A percentile compares a stretch with the other conserved stretches of the same genome.
phyloP scores from a whole-genome alignment of 2,888 invertebrate species.

The Campaea margaritaria region DNA sequence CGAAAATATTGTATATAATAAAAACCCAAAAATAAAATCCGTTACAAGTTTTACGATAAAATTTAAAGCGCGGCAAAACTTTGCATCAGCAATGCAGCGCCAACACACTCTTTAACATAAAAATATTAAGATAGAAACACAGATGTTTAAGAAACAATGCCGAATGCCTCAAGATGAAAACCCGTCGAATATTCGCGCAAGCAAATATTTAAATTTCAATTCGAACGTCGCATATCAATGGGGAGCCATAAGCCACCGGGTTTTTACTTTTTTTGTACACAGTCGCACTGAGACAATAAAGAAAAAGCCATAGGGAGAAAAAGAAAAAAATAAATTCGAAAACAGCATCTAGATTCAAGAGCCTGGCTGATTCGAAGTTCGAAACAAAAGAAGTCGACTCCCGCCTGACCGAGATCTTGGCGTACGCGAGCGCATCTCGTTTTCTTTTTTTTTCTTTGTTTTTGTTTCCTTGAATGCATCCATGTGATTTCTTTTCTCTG shows the following conservation, averaged over 20 bases:
- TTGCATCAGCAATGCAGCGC: slow-evolving; percentile 24
- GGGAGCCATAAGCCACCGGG: slow-evolving; percentile 85
- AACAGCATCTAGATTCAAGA: slow-evolving; percentile 84
- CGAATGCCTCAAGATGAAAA: slow-evolving; percentile 65
- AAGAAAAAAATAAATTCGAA: slow-evolving; percentile 69
- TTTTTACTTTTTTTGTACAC: slow-evolving; percentile 72
- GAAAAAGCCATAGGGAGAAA: slow-evolving; percentile 77
- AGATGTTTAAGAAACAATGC: slow-evolving; percentile 72
- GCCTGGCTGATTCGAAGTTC: slow-evolving; percentile 81
- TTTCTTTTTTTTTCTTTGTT: slow-evolving; percentile 61
- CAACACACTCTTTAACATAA: slow-evolving; percentile 61
- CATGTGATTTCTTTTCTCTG: slow-evolving; percentile 80
- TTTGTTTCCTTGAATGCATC: slow-evolving; percentile 71
- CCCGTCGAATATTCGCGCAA: slow-evolving; percentile 73
- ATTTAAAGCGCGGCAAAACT: slow-evolving; percentile 17
- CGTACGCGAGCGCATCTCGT: slow-evolving; percentile 79
- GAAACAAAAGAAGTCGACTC: slow-evolving; percentile 83
- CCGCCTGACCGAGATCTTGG: slow-evolving; percentile 84
- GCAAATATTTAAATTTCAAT: slow-evolving; percentile 86
- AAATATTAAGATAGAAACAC: slow-evolving; percentile 80
- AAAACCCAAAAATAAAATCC: slow-evolving; percentile 1
- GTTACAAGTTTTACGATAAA: slow-evolving; percentile 1
- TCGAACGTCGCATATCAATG: slow-evolving; percentile 85
- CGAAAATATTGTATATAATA: background rate
- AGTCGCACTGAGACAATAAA: slow-evolving; percentile 82